phyloP scores from a whole-genome alignment of 1,140 invertebrate genomes.

The Brachionus rotundiformis region DNA sequence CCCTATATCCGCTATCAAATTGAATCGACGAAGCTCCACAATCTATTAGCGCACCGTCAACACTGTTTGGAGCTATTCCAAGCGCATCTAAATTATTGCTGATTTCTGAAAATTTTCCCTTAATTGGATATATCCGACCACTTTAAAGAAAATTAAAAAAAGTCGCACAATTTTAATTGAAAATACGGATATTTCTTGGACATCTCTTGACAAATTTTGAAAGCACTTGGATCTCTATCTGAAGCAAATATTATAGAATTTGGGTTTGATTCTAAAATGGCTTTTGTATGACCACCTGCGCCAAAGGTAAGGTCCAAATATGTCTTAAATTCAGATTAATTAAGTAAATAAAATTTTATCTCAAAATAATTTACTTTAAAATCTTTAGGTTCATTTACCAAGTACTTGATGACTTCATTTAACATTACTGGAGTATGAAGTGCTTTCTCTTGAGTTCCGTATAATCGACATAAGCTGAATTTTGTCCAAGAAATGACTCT shows the following conservation, averaged over 20 bases:
- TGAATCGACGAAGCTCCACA: conserved; percentile 82
- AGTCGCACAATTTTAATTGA: background rate
- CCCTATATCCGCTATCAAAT: conserved; percentile 76
- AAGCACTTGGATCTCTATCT: conserved; percentile 30
- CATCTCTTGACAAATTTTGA: conserved; percentile 14
- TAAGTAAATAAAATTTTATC: background rate
- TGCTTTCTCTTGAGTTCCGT: background rate
- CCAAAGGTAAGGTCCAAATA: conserved; percentile 52
- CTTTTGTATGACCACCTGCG: conserved; percentile 46
- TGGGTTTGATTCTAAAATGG: conserved; percentile 10
- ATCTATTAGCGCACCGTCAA: conserved; percentile 39
- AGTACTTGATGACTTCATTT: conserved; percentile 15
- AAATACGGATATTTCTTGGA: conserved; percentile 11
- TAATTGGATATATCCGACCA: background rate
- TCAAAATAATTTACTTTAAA: conserved; percentile 13
- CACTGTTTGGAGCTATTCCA: background rate
- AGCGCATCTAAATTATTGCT: background rate
- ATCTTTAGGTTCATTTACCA: background rate
- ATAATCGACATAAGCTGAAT: background rate
- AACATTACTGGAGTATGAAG: conserved; percentile 18
- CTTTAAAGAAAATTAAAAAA: background rate
- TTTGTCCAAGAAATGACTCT: background rate
- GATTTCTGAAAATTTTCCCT: conserved; percentile 41
- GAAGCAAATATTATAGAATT: background rate
- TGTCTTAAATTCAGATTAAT: background rate